Conservation (phyloP, 1,140 invertebrate species). For the Seison nebaliae region DNA sequence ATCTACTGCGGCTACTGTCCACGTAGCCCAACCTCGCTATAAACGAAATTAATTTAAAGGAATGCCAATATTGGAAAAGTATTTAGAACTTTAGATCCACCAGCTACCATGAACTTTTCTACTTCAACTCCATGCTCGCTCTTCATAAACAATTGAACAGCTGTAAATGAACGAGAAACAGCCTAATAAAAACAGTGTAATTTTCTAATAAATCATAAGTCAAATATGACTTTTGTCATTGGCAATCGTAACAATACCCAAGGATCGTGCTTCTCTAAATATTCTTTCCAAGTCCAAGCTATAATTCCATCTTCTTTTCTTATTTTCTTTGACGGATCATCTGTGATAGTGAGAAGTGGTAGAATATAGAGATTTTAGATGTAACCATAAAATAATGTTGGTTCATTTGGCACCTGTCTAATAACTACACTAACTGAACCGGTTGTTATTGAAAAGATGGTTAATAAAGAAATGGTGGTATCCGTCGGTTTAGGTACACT, state of each 20-base stretch:
- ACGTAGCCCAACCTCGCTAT: constrained; percentile 10
- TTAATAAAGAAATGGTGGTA: constrained; percentile 17
- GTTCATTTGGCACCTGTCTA: constrained; percentile 20
- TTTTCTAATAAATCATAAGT: neutral
- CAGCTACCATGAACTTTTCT: constrained; percentile 7
- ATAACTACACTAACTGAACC: constrained; percentile 17
- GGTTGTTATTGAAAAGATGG: constrained; percentile 17
- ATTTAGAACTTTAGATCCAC: neutral
- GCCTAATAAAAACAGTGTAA: neutral
- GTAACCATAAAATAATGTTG: constrained; percentile 18
- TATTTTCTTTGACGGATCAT: constrained; percentile 16
- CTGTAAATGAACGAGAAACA: neutral
- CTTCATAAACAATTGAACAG: constrained; percentile 1
- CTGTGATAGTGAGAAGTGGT: constrained; percentile 11
- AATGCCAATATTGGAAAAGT: neutral
- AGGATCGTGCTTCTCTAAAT: constrained; percentile 14
- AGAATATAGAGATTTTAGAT: neutral
- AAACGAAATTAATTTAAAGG: neutral
- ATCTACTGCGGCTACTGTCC: constrained; percentile 12
- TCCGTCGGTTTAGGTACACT: constrained; percentile 17
- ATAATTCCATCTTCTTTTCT: constrained; percentile 18
- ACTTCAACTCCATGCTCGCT: neutral
- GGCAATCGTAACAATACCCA: constrained; percentile 16
- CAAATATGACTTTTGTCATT: constrained; percentile 18
- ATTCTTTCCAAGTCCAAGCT: constrained; percentile 22